phyloP scores from a whole-genome alignment of 2,113 vertebrate species.

The Laticauda laticaudata region DNA sequence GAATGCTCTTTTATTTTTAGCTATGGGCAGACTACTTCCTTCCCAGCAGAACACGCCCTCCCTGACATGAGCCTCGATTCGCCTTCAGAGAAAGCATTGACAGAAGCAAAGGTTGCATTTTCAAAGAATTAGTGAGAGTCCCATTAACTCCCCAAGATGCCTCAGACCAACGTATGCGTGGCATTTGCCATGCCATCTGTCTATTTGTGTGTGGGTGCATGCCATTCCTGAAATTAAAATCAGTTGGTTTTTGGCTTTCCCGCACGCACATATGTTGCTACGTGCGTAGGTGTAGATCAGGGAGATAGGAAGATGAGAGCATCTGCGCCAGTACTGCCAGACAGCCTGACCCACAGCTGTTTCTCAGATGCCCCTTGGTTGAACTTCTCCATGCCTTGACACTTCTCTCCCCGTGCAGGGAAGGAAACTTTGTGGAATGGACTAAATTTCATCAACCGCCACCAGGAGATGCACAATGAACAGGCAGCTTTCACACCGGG shows the following conservation, averaged over 20 bases:
- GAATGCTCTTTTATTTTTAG: not conserved
- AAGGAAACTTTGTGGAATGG: constrained; percentile 41
- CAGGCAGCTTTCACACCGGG: constrained; percentile 17
- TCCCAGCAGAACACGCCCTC: not conserved
- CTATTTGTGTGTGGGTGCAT: not conserved
- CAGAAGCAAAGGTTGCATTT: not conserved
- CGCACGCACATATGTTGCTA: not conserved
- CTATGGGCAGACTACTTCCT: not conserved
- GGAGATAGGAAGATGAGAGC: constrained; percentile 45
- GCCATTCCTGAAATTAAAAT: not conserved
- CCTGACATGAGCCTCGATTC: not conserved
- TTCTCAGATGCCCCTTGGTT: constrained; percentile 62
- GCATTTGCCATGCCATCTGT: not conserved
- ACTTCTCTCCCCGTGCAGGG: constrained; percentile 47
- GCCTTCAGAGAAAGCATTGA: not conserved
- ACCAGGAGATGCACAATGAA: constrained; percentile 28
- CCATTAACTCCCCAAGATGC: not conserved
- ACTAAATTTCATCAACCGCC: constrained; percentile 18
- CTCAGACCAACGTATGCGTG: not conserved
- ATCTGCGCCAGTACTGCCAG: constrained; percentile 22
- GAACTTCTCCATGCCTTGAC: constrained; percentile 57
- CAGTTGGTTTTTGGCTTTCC: constrained; percentile 22
- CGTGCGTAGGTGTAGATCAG: constrained; percentile 25
- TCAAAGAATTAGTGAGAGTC: not conserved
- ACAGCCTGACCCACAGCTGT: constrained; percentile 56